These are phyloP conservation scores for Boulengeromyrus knoepffleri DNA, from an alignment of 2,113 vertebrate genomes.

Conservation along the genomic window DNA sequence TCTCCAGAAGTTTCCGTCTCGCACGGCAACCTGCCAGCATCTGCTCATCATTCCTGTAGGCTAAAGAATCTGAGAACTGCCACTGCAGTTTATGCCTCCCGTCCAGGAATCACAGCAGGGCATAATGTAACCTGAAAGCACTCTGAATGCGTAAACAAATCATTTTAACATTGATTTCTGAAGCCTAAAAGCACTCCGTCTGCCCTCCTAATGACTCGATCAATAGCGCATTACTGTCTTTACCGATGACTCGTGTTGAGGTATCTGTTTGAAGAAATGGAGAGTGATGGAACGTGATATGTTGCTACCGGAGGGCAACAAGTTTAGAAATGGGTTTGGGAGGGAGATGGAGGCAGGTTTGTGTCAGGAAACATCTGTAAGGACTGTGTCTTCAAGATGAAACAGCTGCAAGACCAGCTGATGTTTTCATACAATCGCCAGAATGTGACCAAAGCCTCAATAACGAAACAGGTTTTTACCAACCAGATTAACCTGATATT, in stretches of 20 bases:
- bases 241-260: constrained; percentile 27
- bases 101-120: constrained; percentile 19
- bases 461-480: not conserved
- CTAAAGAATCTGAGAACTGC: not conserved
- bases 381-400: not conserved
- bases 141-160: constrained; percentile 40
- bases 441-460: not conserved
- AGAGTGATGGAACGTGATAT: constrained; percentile 21
- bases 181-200: constrained; percentile 41
- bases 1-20: not conserved
- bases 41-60: not conserved
- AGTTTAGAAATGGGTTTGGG: constrained; percentile 19
- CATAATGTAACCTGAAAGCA: constrained; percentile 31
- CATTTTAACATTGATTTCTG: constrained; percentile 51
- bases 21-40: not conserved
- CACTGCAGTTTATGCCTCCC: not conserved
- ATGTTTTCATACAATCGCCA: not conserved
- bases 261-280: constrained; percentile 28
- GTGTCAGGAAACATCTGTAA: not conserved
- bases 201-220: constrained; percentile 41
- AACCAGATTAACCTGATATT: not conserved
- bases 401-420: not conserved
- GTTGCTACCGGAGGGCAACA: not conserved
- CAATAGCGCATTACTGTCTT: constrained; percentile 37
- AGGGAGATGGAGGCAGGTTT: not conserved